These are phyloP conservation scores for Drosophila sordidapex DNA, from an alignment of 2,888 invertebrate genomes.

Conservation along the genomic window DNA sequence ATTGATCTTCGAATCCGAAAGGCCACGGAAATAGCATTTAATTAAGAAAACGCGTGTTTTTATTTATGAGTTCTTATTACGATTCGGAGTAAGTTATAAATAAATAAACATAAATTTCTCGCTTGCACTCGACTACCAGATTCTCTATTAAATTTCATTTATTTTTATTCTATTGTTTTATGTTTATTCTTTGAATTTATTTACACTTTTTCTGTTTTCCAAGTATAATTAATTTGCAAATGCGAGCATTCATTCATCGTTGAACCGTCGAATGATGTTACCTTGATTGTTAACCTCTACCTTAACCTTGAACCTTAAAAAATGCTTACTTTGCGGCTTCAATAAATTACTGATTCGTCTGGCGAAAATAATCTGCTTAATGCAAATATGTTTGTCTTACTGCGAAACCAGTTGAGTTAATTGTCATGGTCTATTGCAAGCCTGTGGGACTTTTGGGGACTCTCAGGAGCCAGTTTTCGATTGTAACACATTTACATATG, in stretches of 20 bases:
- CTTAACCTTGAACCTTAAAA: not conserved
- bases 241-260: not conserved
- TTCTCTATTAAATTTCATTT: not conserved
- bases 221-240: not conserved
- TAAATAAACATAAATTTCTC: conserved; percentile 33
- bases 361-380: not conserved
- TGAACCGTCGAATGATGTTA: not conserved
- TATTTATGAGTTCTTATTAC: conserved; percentile 83
- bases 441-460: conserved; percentile 7
- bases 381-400: conserved; percentile 13
- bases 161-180: not conserved
- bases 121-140: not conserved
- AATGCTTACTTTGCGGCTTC: not conserved
- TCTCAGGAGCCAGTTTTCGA: conserved; percentile 38
- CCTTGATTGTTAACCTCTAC: not conserved
- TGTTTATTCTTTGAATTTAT: too few relatives aligned
- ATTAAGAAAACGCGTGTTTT: conserved; percentile 29
- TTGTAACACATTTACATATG: conserved; percentile 70
- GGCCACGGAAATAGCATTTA: conserved; percentile 13
- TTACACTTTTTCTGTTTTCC: not conserved
- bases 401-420: conserved; percentile 9
- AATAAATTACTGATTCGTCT: not conserved
- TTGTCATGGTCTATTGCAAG: conserved; percentile 1
- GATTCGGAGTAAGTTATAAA: conserved; percentile 82
- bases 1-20: conserved; percentile 26